Base-by-base conservation (phyloP, 2,797 vertebrate genomes). In the Amblyraja radiata region DNA sequence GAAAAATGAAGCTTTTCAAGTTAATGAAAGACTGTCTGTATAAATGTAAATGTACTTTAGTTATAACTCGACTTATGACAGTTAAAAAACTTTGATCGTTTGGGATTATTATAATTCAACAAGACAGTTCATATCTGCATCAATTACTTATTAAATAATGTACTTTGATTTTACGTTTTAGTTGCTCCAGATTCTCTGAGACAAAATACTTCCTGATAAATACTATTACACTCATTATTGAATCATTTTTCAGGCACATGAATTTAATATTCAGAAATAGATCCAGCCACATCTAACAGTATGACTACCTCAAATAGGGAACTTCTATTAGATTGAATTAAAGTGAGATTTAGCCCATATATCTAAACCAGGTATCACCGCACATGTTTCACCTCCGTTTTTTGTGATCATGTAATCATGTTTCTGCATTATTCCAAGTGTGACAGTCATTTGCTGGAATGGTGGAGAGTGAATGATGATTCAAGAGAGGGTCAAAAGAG, bases 81-180 rank as follows among this genome's bases (percentile, higher is more conserved):
- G 13, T 13, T 28, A 63, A 86, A 46, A 54, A 63, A 14, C 83
- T 63, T 86, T 86, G 58, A 86, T 86, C 54, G n/a, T 63, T 86
- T 14, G 11, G 58, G 4, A 86, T 86, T 86, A 63, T 11, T 63
- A 86, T 32, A 63, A 28, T 61, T 86, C 58, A 84, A 84, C 46
- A 58, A 84, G 81, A 84, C 81, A 61, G 54, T 84, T 61, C 81
- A 61, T n/a, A 63, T 14, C 1, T n/a, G 58, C 58, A 63, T 86
- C 83, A 86, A 86, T 86, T 86, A 61, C 28, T 86, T 86, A 63
- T 16, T 86, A 63, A 63, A 86, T 86, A 86, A 86, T 86, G 58
- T 58, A 84, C 81, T 86, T 63, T 86, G 83, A 86, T 86, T 86
- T 86, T 86, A 86, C 83, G 63, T 63, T 46, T 58, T 63, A 63